Conservation (phyloP, 2,888 invertebrate species). For the Amphipoea lucens region DNA sequence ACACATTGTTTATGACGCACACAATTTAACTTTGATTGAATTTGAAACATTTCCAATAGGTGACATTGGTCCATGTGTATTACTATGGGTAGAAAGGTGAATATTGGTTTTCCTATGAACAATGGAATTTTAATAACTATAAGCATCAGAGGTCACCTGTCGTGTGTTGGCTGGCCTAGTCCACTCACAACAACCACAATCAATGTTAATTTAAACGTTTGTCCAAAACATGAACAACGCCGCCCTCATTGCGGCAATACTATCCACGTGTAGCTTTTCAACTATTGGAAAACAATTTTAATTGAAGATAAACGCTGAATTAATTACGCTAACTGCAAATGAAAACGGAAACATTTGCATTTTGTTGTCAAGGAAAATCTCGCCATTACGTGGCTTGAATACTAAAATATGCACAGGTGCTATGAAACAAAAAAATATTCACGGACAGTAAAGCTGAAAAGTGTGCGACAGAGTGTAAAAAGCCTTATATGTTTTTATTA, state of each 20-base stretch:
- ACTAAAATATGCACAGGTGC: neutral
- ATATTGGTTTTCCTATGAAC: neutral
- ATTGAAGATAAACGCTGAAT: slow-evolving; percentile 24
- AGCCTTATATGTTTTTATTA: slow-evolving; percentile 47
- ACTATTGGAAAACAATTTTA: slow-evolving; percentile 38
- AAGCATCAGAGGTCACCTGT: neutral
- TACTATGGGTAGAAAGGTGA: neutral
- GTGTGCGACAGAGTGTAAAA: slow-evolving; percentile 11
- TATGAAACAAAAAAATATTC: neutral
- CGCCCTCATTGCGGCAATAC: neutral
- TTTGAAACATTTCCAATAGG: neutral
- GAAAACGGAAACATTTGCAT: slow-evolving; percentile 21
- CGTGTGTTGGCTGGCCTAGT: neutral
- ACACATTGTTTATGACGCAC: neutral
- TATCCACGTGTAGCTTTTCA: neutral
- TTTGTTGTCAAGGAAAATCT: slow-evolving; percentile 10
- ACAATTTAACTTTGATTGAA: slow-evolving; percentile 1
- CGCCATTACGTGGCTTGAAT: neutral
- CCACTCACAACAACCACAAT: slow-evolving; percentile 8
- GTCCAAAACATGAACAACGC: slow-evolving; percentile 5
- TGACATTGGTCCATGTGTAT: neutral
- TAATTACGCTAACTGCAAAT: slow-evolving; percentile 22
- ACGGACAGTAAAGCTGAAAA: slow-evolving; percentile 1
- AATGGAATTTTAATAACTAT: neutral
- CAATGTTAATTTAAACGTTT: slow-evolving; percentile 28